These are phyloP conservation scores for Holothuria glaberrima DNA, from an alignment of 35 echinoderm and acorn worm genomes.

Conservation along the genomic window DNA sequence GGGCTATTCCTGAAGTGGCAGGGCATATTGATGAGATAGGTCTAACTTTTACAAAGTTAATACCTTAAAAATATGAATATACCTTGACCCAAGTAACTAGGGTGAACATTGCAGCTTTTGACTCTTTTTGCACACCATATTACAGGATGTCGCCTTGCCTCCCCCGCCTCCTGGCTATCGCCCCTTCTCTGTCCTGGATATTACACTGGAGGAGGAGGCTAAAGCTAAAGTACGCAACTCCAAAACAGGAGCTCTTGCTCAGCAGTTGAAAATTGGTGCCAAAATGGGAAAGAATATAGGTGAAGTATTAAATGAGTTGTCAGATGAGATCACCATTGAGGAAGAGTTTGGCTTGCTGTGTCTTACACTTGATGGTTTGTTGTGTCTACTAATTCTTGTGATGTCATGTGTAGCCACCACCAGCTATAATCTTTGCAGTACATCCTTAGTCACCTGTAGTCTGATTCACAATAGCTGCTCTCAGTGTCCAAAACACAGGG, in stretches of 20 bases:
- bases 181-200: constrained; percentile 89
- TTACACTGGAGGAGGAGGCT: constrained; percentile 84
- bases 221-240: constrained; percentile 76
- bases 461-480: neutral
- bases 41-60: neutral
- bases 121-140: constrained; percentile 5
- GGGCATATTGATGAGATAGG: neutral
- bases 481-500: neutral
- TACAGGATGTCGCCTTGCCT: constrained; percentile 79
- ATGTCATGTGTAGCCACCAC: neutral
- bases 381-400: constrained; percentile 45
- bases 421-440: neutral
- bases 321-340: neutral
- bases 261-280: constrained; percentile 86
- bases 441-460: neutral
- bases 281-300: constrained; percentile 94
- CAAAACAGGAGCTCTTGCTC: constrained; percentile 89
- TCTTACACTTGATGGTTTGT: constrained; percentile 55
- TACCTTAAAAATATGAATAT: neutral
- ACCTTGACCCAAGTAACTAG: neutral
- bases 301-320: constrained; percentile 68
- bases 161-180: constrained; percentile 83
- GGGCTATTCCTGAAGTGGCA: neutral
- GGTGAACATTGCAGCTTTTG: neutral
- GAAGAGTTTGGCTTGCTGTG: constrained; percentile 30